These are phyloP conservation scores for Platysteira castanea DNA, from an alignment of 2,113 vertebrate genomes.

Conservation along the genomic window DNA sequence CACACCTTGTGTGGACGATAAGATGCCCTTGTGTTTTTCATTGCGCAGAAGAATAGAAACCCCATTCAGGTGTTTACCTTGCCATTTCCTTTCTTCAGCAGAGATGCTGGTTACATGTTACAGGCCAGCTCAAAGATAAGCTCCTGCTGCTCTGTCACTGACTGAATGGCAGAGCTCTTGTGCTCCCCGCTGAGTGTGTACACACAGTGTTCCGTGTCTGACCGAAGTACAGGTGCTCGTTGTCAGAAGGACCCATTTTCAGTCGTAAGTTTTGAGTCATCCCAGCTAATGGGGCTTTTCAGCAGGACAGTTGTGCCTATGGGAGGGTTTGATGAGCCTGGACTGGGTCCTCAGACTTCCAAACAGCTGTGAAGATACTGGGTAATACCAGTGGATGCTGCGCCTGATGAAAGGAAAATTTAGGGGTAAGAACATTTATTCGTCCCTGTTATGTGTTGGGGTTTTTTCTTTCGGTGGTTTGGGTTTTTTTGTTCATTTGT, in stretches of 20 bases:
- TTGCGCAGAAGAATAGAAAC: neutral
- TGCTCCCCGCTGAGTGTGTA: neutral
- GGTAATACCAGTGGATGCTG: neutral
- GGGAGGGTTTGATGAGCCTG: neutral
- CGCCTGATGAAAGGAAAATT: neutral
- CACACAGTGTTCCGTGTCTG: neutral
- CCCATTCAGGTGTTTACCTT: neutral
- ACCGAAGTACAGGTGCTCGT: neutral
- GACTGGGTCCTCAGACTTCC: neutral
- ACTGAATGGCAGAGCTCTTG: neutral
- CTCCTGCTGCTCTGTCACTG: neutral
- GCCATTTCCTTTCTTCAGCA: neutral
- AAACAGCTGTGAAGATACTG: neutral
- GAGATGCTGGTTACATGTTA: neutral
- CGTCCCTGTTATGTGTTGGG: neutral
- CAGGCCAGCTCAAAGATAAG: neutral
- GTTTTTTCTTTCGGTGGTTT: neutral
- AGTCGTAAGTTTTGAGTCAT: neutral
- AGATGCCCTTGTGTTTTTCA: neutral
- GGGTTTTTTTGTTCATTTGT: neutral
- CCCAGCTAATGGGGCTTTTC: neutral
- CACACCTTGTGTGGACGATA: neutral
- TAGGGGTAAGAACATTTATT: neutral
- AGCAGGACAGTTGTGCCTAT: neutral
- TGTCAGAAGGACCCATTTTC: neutral